Evolutionary conservation across 2,113 vertebrate genomes (phyloP), one percentile per base, ranked within the genome.

Genomic region (Aptenodytes patagonicus): DNA sequence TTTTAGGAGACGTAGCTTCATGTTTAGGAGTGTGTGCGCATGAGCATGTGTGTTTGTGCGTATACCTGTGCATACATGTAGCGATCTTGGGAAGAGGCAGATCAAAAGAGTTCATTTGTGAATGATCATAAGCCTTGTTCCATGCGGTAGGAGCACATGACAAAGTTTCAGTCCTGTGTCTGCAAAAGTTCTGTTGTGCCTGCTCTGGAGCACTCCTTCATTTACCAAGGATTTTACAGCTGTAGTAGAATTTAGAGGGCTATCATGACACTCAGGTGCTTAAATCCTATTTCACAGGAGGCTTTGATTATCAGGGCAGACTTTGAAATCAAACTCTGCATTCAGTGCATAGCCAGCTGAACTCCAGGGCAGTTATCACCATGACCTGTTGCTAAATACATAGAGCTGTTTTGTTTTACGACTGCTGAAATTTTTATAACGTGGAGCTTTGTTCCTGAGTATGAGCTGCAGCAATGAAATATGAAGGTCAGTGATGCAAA

Each of bases 301-400:
- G 54, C 79, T 94, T 34, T 92, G 49, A 93, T 94, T 87, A 91
- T 87, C 93, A 68, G 79, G 65, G 77, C 46, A 97, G 94, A 97
- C 93, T 96, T 96, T 97, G 94, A 97, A 96, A 96, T 95, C 78
- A 93, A 95, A 96, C 89, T 95, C 82, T 82, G 91, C 61, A 57
- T 95, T 93, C 66, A 71, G 55, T 29, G 58, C 79, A 70, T 3
- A 88, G 73, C 83, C 85, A 89, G 73, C 72, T 95, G 92, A 97
- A 87, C 80, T 90, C 66, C 66, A 86, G 93, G 91, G 83, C 91
- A 96, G 93, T 83, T 94, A 95, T 78, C 86, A 81, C 71, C 52
- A 7, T 94, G 90, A 97, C 91, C 92, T 95, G 73, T 97, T 97
- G 93, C 95, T 95, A 97, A 96, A 95, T 87, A 94, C 42, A 9